A percentile compares a stretch with the other conserved stretches of the same genome.
phyloP scores from a whole-genome alignment of 2,888 invertebrate species.

The Gryllus longicercus region DNA sequence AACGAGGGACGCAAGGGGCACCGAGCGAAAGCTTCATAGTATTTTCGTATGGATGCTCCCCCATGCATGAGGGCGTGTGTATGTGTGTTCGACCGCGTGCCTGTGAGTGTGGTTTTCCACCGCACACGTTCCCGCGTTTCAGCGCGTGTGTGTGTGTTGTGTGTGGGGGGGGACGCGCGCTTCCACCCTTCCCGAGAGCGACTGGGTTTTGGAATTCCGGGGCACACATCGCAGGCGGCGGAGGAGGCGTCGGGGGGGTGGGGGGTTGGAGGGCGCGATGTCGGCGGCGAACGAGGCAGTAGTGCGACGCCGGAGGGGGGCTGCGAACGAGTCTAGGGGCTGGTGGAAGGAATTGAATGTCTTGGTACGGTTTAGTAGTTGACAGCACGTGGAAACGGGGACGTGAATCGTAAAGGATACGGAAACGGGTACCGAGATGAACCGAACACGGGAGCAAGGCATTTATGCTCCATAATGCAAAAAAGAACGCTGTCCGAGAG shows the following conservation, averaged over 20 bases:
- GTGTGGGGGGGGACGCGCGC: background rate
- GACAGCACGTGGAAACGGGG: too few species aligned
- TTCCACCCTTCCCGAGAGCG: background rate
- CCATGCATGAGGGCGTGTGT: too few species aligned
- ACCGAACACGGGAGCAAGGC: too few species aligned
- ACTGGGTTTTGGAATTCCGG: conserved; percentile 33
- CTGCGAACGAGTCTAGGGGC: conserved; percentile 30
- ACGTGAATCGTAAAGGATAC: too few species aligned
- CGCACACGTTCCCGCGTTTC: background rate
- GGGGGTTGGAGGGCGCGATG: background rate
- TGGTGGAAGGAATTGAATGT: too few species aligned
- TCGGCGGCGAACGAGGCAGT: conserved; percentile 21
- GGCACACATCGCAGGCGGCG: conserved; percentile 22
- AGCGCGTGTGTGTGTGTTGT: background rate
- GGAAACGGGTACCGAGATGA: too few species aligned
- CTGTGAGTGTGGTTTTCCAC: background rate
- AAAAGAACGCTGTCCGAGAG: too few species aligned
- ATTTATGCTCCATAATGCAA: too few species aligned
- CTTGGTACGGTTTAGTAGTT: too few species aligned
- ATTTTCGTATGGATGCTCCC: too few species aligned
- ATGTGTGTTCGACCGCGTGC: background rate
- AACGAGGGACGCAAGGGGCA: too few species aligned
- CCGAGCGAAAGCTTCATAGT: too few species aligned
- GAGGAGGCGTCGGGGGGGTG: background rate
- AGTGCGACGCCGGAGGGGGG: conserved; percentile 11